These are phyloP conservation scores for Metacarcinus magister DNA, from an alignment of 2,888 invertebrate species.

Conservation along the genomic window DNA sequence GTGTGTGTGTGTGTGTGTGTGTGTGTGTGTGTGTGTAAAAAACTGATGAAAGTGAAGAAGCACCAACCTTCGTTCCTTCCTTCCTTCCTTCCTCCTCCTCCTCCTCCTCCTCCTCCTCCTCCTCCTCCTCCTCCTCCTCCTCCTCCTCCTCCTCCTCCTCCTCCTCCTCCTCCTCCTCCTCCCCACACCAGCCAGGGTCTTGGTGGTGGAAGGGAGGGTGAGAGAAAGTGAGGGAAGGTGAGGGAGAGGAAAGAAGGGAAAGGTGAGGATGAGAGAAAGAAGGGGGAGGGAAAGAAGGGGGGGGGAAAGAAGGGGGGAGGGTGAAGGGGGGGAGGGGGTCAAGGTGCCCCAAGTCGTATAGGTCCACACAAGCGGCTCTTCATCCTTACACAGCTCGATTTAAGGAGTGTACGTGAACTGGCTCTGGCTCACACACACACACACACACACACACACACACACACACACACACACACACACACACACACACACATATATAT, in stretches of 20 bases:
- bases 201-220: too few species aligned
- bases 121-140: background rate
- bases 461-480: background rate
- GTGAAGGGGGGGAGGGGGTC: background rate
- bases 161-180: slow-evolving; percentile 39
- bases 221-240: too few species aligned
- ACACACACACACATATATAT: background rate
- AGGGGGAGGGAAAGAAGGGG: too few species aligned
- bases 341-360: too few species aligned
- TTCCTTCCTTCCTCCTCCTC: background rate
- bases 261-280: background rate
- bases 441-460: background rate
- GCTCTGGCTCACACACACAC: background rate
- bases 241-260: background rate
- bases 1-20: slow-evolving; percentile 65
- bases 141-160: background rate
- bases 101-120: background rate
- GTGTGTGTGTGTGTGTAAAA: slow-evolving; percentile 54
- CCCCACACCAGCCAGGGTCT: background rate
- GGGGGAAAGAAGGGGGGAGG: background rate
- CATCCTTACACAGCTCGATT: background rate
- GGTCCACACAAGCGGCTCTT: background rate
- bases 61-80: background rate
- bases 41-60: background rate
- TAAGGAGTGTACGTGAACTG: slow-evolving; percentile 11